These are phyloP conservation scores for Oppia nitens DNA, from an alignment of 1,140 invertebrate genomes.

Conservation along the genomic window DNA sequence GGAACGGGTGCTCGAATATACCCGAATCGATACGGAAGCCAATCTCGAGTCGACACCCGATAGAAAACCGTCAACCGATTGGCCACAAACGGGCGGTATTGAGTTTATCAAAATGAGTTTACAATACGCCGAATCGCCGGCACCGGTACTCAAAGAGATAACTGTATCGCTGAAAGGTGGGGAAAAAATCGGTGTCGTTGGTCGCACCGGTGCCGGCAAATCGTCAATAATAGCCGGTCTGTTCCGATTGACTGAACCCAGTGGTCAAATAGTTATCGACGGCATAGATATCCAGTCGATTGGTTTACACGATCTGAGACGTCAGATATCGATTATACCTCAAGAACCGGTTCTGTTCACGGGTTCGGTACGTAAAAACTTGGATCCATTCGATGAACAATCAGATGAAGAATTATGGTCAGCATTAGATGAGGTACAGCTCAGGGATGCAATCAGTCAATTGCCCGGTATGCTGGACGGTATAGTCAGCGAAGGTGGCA, in stretches of 20 bases:
- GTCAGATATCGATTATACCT: constrained; percentile 36
- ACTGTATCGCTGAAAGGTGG: constrained; percentile 32
- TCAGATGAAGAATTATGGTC: constrained; percentile 48
- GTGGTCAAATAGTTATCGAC: constrained; percentile 28
- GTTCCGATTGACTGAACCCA: constrained; percentile 30
- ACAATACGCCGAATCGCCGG: constrained; percentile 39
- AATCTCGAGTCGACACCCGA: constrained; percentile 1
- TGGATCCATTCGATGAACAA: constrained; percentile 63
- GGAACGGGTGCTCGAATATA: constrained; percentile 45
- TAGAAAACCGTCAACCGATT: constrained; percentile 24
- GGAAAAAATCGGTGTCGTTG: constrained; percentile 33
- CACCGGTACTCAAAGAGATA: constrained; percentile 44
- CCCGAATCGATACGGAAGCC: constrained; percentile 24
- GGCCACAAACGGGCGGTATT: constrained; percentile 51
- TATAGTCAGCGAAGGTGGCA: constrained; percentile 51
- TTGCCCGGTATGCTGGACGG: constrained; percentile 44
- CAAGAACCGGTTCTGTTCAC: constrained; percentile 63
- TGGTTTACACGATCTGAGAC: constrained; percentile 33
- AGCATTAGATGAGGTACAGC: constrained; percentile 57
- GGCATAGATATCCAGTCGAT: constrained; percentile 32
- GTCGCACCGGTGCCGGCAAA: constrained; percentile 32
- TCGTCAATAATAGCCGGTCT: constrained; percentile 28
- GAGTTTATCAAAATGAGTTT: constrained; percentile 48
- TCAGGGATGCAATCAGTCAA: constrained; percentile 46
- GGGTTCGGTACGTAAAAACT: constrained; percentile 58